Evolutionary conservation across 1,140 invertebrate genomes (phyloP).

Genomic region (Musca vetustissima): DNA sequence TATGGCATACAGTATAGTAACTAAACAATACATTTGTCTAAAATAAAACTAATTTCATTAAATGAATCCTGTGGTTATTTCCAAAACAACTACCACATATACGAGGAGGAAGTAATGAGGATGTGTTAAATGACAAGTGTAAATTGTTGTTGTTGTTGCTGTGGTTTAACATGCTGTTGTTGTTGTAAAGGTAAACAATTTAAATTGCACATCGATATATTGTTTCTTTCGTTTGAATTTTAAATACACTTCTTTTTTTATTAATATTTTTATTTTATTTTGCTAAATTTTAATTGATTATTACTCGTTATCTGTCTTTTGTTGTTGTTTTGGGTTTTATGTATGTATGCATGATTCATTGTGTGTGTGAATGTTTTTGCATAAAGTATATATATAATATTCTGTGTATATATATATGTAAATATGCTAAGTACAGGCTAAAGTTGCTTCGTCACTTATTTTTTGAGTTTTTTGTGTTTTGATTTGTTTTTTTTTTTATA

Average conservation of each 20-base stretch:
- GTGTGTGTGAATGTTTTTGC: too few species aligned
- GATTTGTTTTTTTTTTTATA: not conserved
- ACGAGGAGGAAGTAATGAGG: too few species aligned
- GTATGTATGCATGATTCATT: too few species aligned
- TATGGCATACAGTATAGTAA: too few species aligned
- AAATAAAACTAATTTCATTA: too few species aligned
- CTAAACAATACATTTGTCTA: too few species aligned
- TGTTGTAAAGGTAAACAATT: conserved; percentile 20
- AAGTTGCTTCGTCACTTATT: not conserved
- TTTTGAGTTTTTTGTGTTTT: conserved; percentile 5
- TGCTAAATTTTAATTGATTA: conserved; percentile 12
- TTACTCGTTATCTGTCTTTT: conserved; percentile 2
- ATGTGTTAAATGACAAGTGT: not conserved
- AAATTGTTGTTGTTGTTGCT: conserved; percentile 2
- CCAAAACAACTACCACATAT: too few species aligned
- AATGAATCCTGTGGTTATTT: too few species aligned
- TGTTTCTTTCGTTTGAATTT: not conserved
- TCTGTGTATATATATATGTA: not conserved
- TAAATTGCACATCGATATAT: conserved; percentile 26
- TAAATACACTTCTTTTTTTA: too few species aligned
- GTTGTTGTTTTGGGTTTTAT: not conserved
- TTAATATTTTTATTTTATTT: not conserved
- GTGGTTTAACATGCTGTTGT: not conserved
- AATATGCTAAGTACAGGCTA: conserved; percentile 24
- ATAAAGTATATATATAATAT: not conserved